A percentile compares a stretch with the other conserved stretches of the same genome.
phyloP scores from a whole-genome alignment of 1,140 invertebrate species.

The Drosophila truncata region DNA sequence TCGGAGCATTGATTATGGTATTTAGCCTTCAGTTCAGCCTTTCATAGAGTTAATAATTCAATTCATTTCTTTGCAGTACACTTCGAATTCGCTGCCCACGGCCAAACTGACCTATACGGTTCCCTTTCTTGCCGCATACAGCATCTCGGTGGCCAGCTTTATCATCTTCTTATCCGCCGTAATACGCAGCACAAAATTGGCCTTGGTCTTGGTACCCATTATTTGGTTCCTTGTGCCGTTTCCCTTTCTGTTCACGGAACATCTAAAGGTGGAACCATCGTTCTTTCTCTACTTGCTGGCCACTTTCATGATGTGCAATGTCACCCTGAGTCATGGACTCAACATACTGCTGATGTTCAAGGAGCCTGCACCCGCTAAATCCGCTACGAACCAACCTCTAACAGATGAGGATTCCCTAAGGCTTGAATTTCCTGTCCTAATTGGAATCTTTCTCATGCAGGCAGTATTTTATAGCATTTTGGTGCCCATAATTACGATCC shows the following conservation, averaged over 20 bases:
- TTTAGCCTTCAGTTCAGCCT: too few species aligned
- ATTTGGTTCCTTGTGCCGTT: conserved; percentile 46
- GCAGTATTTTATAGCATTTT: conserved; percentile 14
- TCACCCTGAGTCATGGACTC: conserved; percentile 40
- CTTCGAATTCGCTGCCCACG: not conserved
- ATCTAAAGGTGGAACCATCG: not conserved
- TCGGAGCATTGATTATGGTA: conserved; percentile 1
- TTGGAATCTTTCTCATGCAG: conserved; percentile 35
- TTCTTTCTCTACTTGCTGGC: not conserved
- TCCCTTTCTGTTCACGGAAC: conserved; percentile 26
- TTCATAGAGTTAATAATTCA: not conserved
- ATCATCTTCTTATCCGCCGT: conserved; percentile 28
- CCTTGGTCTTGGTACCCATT: conserved; percentile 35
- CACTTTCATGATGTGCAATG: conserved; percentile 47
- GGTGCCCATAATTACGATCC: not conserved
- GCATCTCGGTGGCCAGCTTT: conserved; percentile 32
- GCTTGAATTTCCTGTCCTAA: not conserved
- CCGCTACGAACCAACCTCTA: not conserved
- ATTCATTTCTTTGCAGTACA: not conserved
- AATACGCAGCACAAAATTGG: conserved; percentile 25
- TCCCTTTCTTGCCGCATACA: conserved; percentile 35
- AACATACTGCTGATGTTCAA: not conserved
- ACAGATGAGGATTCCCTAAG: not conserved
- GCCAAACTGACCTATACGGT: not conserved
- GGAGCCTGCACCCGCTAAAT: not conserved